phyloP scores from a whole-genome alignment of 2,888 invertebrate genomes.

The Imbricaverruca yamaguchii region DNA sequence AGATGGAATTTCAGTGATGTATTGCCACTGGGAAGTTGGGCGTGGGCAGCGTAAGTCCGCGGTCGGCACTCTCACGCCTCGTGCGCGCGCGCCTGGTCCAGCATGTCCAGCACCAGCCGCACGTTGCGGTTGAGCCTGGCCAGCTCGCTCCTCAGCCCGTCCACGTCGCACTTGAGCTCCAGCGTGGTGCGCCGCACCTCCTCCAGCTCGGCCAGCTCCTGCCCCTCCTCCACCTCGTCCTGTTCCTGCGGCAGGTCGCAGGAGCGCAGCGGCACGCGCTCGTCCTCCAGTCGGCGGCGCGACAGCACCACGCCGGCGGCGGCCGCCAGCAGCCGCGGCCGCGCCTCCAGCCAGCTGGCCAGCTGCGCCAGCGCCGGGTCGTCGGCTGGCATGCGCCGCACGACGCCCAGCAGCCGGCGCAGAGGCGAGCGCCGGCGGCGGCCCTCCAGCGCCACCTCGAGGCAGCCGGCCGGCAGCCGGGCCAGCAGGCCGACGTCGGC shows the following conservation, averaged over 20 bases:
- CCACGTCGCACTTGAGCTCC: neutral
- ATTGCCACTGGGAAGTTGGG: too few species aligned
- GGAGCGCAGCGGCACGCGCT: neutral
- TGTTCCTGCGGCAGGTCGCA: neutral
- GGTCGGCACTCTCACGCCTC: neutral
- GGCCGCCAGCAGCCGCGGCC: constrained; percentile 1
- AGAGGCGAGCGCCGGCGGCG: neutral
- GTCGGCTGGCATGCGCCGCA: neutral
- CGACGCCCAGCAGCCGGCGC: neutral
- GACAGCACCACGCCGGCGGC: neutral
- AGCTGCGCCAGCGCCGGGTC: neutral
- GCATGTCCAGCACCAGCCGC: neutral
- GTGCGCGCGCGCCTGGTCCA: neutral
- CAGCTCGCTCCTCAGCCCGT: neutral
- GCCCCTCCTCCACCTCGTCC: neutral
- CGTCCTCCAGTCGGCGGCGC: neutral
- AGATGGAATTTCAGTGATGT: too few species aligned
- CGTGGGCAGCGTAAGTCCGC: too few species aligned
- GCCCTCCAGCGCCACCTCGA: neutral
- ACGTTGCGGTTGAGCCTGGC: neutral
- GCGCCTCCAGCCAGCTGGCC: neutral
- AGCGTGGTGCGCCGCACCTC: neutral
- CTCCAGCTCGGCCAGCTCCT: neutral
- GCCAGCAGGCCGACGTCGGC: neutral
- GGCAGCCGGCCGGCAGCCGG: neutral